Evolutionary conservation across 2,113 vertebrate genomes (phyloP), one percentile per base, ranked within the genome.

Genomic region (Triplophysa tibetana): DNA sequence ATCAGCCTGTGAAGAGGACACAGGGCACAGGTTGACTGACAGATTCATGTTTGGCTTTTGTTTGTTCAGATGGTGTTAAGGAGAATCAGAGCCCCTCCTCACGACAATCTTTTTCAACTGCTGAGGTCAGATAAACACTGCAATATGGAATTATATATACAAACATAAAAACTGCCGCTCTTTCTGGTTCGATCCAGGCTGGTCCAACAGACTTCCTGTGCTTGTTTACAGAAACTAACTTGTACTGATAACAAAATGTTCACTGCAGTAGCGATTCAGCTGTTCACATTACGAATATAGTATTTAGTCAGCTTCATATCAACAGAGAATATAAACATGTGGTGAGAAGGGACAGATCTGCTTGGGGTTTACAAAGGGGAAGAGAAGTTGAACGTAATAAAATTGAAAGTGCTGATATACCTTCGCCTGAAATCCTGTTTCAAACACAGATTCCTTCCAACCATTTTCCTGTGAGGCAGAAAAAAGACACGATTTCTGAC

Each of bases 381-480:
- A n/a, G 14, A 69, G 48, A 67, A 29, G 29, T 29, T 29, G 29
- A 29, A 41, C 4, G 54, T 38, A 76, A 66, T 75, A 82, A 9
- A 64, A 60, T 63, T 78, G 73, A 62, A 75, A 19, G 41, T 63
- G 73, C 14, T 77, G 29, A 41, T 9, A 87, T 94, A 98, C 97
- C 95, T 98, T 99, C 19, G 96, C 88, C 78, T 99, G 97, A 88
- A 97, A 98, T 70, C 95, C 96, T 21, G 96, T 97, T 82, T 98
- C 97, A 88, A 92, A 96, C 72, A 97, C 95, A 24, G 90, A 90
- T 81, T 99, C 97, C 84, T 96, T 99, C 97, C 97, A 99, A 83
- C 95, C 93, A 66, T 92, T 87, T 88, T 99, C 97, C 97, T 98
- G 90, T 87, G 91, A 88, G 87, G 4, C 82, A 89, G 21, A 68